A percentile compares a stretch with the other conserved stretches of the same genome.
phyloP scores from a whole-genome alignment of 1,140 invertebrate species.

The Aphidius gifuensis region DNA sequence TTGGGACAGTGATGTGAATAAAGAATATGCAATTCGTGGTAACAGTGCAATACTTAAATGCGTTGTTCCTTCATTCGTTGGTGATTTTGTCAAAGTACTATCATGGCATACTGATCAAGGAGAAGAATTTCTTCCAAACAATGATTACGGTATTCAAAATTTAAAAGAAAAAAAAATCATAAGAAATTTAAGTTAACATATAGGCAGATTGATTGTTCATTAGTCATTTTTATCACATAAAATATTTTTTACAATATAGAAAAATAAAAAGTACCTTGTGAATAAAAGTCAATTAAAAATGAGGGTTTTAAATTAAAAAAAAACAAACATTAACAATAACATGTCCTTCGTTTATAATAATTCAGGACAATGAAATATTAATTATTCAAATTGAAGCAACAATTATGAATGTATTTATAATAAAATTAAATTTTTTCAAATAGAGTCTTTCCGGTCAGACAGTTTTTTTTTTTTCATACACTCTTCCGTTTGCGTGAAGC shows the following conservation, averaged over 20 bases:
- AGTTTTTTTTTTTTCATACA: background rate
- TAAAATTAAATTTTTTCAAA: no score
- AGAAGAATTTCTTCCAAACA: constrained; percentile 65
- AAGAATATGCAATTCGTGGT: constrained; percentile 87
- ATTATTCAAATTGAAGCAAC: no score
- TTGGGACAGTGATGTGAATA: constrained; percentile 85
- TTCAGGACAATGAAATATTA: no score
- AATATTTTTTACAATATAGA: background rate
- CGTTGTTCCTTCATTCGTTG: constrained; percentile 86
- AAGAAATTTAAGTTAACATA: no score
- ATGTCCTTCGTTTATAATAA: no score
- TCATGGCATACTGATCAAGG: constrained; percentile 83
- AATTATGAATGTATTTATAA: no score
- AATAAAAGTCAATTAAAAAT: no score
- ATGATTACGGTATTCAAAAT: constrained; percentile 59
- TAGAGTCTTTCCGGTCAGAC: background rate
- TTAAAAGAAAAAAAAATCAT: constrained; percentile 5
- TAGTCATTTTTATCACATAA: background rate
- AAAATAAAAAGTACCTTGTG: no score
- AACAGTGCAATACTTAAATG: constrained; percentile 90
- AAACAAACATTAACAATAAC: no score
- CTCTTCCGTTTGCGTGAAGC: background rate
- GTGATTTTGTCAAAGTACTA: constrained; percentile 84
- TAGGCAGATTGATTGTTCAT: constrained; percentile 1
- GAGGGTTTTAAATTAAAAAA: background rate